Evolutionary conservation across 2,797 vertebrate species (phyloP).

Genomic region (Spheniscus humboldti): DNA sequence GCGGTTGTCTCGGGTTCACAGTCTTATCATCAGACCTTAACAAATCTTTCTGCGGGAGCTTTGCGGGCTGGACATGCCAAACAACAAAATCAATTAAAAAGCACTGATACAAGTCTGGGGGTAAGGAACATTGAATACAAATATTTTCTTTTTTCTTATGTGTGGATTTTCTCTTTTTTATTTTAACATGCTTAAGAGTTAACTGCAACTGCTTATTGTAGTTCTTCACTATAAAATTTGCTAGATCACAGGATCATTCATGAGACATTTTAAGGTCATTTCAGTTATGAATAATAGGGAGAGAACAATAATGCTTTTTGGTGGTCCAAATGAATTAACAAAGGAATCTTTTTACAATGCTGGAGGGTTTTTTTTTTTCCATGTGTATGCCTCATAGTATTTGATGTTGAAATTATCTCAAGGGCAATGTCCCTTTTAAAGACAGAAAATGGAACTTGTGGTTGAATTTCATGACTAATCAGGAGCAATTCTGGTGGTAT

Average conservation of each 20-base stretch:
- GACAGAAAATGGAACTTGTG: background rate
- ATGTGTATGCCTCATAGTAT: background rate
- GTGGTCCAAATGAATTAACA: background rate
- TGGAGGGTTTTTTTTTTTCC: background rate
- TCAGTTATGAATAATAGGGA: background rate
- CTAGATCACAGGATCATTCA: background rate
- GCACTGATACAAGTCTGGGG: conserved; percentile 67
- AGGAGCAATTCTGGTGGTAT: background rate
- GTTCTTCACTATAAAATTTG: background rate
- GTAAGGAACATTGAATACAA: conserved; percentile 63
- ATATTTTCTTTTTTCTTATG: accelerated
- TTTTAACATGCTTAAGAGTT: background rate
- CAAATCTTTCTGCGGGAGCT: conserved; percentile 70
- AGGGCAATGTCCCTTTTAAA: background rate
- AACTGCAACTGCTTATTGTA: background rate
- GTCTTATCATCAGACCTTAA: conserved; percentile 75
- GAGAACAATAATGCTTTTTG: conserved; percentile 8
- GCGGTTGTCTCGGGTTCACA: conserved; percentile 72
- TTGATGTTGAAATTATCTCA: background rate
- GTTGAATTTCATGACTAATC: background rate
- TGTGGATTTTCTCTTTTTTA: background rate
- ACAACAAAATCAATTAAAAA: conserved; percentile 65
- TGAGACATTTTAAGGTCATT: background rate
- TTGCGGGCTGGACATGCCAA: conserved; percentile 59
- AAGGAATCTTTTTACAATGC: background rate